phyloP scores from a whole-genome alignment of 2,888 invertebrate species.

The Drosophila paucipuncta region DNA sequence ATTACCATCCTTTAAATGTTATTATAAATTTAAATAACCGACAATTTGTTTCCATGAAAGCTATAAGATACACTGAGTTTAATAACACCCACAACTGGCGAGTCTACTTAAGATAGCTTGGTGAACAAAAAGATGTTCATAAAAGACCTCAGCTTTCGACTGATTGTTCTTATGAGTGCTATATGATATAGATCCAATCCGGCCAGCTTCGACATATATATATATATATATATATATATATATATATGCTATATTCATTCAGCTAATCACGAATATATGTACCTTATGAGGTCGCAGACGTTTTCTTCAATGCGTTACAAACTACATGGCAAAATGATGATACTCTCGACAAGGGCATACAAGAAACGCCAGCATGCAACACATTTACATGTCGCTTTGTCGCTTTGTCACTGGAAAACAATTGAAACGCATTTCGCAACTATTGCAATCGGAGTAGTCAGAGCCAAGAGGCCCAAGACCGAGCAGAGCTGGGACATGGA shows the following conservation, averaged over 20 bases:
- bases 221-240: too few relatives aligned
- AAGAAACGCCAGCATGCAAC: conserved; percentile 29
- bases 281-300: neutral
- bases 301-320: neutral
- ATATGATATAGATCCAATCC: neutral
- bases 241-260: neutral
- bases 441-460: conserved; percentile 68
- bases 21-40: neutral
- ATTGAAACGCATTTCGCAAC: conserved; percentile 70
- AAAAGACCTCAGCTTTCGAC: neutral
- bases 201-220: too few relatives aligned
- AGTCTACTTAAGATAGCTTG: neutral
- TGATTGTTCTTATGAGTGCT: neutral
- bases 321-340: neutral
- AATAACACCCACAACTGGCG: neutral
- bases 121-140: neutral
- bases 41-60: neutral
- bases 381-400: conserved; percentile 55
- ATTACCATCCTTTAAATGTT: neutral
- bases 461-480: conserved; percentile 2
- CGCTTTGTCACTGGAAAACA: conserved; percentile 50
- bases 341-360: neutral
- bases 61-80: neutral
- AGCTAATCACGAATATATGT: neutral
- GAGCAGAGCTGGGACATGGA: conserved; percentile 31